Evolutionary conservation across 2,888 invertebrate species (phyloP), one percentile per base, ranked within the genome.

Genomic region (Kryphioiulus occultus): DNA sequence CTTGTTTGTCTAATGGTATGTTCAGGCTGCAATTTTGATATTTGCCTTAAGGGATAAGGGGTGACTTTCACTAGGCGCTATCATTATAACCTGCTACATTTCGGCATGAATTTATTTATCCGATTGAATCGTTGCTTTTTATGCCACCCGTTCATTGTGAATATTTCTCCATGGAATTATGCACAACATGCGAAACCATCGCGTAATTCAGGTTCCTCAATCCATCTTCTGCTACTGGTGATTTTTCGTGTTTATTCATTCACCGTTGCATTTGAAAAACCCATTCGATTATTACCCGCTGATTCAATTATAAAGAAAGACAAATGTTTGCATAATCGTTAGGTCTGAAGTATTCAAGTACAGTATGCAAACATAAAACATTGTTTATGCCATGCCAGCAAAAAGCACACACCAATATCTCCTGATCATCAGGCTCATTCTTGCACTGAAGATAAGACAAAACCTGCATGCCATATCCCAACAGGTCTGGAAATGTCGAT

Each of bases 301-400:
- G 30, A 78, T 78, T 78, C 30, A 78, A 78, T 78, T 78, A 78
- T 78, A 1, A 30, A 78, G 30, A 30, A 78, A 78, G 78, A 78
- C 78, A 78, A 78, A 12, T 26, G 68, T 78, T 26, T 53, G 59
- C n/a, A 59, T 59, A 59, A 22, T 9, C 59, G 22, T 22, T 59
- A 59, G 0, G 22, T 59, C 22, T n/a, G 22, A 22, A 22, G 59
- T 35, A 7, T 10, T n/a, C 7, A 22, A 22, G 59, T 35, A 7
- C 35, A 35, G 35, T 19, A 59, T 59, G 5, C 22, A 1, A 53
- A 4, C 22, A 22, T 10, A 44, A 39, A 44, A 9, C 59, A 78
- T 15, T 30, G 15, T 15, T 26, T 30, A 5, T 30, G 78, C 78
- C 9, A 26, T 10, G 12, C 15, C 30, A 10, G 30, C 5, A 30